A percentile compares a stretch with the other conserved stretches of the same genome.
phyloP scores from a whole-genome alignment of 1,140 invertebrate species.

The Bombus sibiricus region DNA sequence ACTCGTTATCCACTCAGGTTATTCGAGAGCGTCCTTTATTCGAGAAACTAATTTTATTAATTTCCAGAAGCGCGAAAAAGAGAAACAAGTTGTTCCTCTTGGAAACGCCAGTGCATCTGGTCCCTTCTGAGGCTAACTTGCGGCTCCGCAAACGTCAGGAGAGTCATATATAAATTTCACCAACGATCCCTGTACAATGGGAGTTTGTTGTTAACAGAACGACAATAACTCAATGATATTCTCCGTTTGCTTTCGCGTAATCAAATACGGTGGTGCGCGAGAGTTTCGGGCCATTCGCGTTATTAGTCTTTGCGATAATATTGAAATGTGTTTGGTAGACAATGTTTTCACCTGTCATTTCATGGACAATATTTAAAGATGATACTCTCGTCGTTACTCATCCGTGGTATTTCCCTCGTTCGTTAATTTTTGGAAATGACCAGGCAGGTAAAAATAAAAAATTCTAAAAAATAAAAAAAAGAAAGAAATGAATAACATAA shows the following conservation, averaged over 20 bases:
- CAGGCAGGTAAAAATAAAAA: no score
- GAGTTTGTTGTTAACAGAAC: not conserved
- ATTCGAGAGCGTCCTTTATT: not conserved
- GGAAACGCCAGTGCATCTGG: no score
- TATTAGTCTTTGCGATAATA: not conserved
- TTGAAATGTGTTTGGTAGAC: no score
- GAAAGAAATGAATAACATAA: no score
- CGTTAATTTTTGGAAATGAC: no score
- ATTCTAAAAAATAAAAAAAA: no score
- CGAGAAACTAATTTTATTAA: slow-evolving; percentile 19
- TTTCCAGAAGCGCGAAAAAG: not conserved
- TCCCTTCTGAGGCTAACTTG: not conserved
- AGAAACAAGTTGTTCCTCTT: not conserved
- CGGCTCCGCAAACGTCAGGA: not conserved
- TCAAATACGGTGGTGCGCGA: not conserved
- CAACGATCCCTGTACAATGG: not conserved
- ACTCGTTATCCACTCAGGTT: slow-evolving; percentile 1
- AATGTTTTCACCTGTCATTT: no score
- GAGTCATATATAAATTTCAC: not conserved
- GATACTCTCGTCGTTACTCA: no score
- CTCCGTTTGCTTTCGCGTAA: not conserved
- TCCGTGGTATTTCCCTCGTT: no score
- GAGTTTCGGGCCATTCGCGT: not conserved
- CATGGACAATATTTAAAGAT: no score
- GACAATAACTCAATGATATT: not conserved